Percentiles rank a stretch among this genome's conserved stretches.
phyloP scores from a whole-genome alignment of 37 sponge, comb jelly and placozoan genomes.

The Geodia barretti region DNA sequence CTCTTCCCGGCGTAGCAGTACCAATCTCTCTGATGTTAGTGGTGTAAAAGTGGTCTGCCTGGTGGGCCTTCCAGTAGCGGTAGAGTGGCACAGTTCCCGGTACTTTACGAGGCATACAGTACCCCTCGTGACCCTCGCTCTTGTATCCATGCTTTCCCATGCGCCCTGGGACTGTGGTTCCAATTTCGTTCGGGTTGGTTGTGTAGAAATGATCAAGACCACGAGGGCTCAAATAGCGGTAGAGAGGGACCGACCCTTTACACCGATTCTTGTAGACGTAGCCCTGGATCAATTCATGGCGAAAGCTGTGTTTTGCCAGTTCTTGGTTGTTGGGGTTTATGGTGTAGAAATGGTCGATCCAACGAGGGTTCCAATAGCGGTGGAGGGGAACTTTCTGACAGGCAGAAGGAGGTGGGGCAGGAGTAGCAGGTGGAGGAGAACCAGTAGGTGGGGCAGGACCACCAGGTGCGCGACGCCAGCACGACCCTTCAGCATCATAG shows the following conservation, averaged over 20 bases:
- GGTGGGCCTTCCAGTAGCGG: constrained; percentile 5
- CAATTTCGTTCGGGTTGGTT: constrained; percentile 12
- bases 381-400: too few relatives aligned
- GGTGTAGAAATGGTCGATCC: too few relatives aligned
- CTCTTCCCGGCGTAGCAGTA: neutral
- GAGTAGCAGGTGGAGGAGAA: too few relatives aligned
- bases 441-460: too few relatives aligned
- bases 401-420: too few relatives aligned
- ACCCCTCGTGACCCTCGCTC: neutral
- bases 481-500: too few relatives aligned
- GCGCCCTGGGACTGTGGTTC: neutral
- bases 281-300: too few relatives aligned
- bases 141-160: constrained; percentile 14
- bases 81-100: neutral
- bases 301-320: too few relatives aligned
- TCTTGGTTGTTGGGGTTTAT: too few relatives aligned
- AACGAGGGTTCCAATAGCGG: too few relatives aligned
- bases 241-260: constrained; percentile 1
- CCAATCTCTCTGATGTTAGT: neutral
- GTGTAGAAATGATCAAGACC: constrained; percentile 40
- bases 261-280: too few relatives aligned
- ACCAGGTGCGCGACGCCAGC: too few relatives aligned
- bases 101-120: neutral
- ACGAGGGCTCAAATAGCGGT: constrained; percentile 11
- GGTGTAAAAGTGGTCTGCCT: neutral